phyloP scores from a whole-genome alignment of 2,797 vertebrate genomes.

The Xerus rutilus region DNA sequence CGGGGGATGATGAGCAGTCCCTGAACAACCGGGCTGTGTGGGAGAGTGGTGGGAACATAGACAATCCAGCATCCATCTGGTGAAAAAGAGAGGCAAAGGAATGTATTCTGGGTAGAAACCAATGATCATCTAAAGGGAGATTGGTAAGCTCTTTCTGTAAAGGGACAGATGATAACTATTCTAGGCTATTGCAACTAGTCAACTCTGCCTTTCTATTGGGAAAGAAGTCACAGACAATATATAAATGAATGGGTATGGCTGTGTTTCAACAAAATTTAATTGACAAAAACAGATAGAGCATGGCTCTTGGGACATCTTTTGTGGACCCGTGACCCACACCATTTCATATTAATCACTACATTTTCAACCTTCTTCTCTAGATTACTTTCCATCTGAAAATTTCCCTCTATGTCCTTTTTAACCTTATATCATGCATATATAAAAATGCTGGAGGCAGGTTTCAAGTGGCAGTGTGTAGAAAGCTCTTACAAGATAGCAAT shows the following conservation, averaged over 20 bases:
- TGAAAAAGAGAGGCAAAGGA: neutral
- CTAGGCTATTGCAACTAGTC: neutral
- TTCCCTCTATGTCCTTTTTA: neutral
- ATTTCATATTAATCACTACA: neutral
- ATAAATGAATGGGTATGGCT: neutral
- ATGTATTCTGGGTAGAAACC: neutral
- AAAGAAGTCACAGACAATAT: neutral
- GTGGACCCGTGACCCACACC: neutral
- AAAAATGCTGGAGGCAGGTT: neutral
- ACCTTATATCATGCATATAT: neutral
- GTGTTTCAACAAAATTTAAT: conserved; percentile 23
- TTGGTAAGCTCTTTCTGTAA: neutral
- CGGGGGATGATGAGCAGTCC: neutral
- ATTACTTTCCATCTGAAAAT: conserved; percentile 45
- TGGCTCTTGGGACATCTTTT: neutral
- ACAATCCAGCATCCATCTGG: neutral
- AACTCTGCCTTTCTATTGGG: neutral
- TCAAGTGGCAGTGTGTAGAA: neutral
- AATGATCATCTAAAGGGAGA: neutral
- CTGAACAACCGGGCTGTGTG: neutral
- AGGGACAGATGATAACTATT: neutral
- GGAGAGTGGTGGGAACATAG: neutral
- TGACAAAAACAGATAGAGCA: conserved; percentile 12
- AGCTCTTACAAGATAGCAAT: neutral
- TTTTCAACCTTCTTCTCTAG: neutral